Percentiles rank a stretch among this genome's conserved stretches.
Evolutionary conservation across 30 jellyfish, hydroid and myxozoan genomes (phyloP).

Genomic region (Sanderia malayensis): DNA sequence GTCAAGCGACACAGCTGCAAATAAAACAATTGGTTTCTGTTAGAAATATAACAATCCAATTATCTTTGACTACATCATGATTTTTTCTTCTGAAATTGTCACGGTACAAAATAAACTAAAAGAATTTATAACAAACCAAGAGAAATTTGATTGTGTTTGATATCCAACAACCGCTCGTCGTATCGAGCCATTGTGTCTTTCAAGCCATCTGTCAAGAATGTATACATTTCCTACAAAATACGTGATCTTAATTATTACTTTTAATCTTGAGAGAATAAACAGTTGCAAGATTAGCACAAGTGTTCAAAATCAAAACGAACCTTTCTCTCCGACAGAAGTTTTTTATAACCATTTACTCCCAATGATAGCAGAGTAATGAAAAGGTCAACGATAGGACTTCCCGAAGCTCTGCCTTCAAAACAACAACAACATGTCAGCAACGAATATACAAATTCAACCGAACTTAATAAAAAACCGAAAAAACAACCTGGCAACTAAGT

Average conservation of each 20-base stretch:
- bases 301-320: conserved; percentile 24
- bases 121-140: not conserved
- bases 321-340: conserved; percentile 78
- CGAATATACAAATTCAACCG: too few species aligned
- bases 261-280: too few species aligned
- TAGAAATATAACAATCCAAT: too few species aligned
- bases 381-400: conserved; percentile 83
- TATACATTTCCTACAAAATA: not conserved
- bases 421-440: not conserved
- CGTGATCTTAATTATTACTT: too few species aligned
- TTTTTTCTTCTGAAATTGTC: too few species aligned
- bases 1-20: conserved; percentile 68
- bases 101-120: too few species aligned
- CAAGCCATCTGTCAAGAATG: not conserved
- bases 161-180: not conserved
- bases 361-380: conserved; percentile 75
- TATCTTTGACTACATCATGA: too few species aligned
- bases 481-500: too few species aligned
- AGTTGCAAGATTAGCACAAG: too few species aligned
- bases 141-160: not conserved
- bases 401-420: conserved; percentile 94
- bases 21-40: too few species aligned
- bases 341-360: conserved; percentile 74
- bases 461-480: too few species aligned
- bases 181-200: not conserved